Evolutionary conservation across 2,113 vertebrate species (phyloP).

Genomic region (Paramisgurnus dabryanus): DNA sequence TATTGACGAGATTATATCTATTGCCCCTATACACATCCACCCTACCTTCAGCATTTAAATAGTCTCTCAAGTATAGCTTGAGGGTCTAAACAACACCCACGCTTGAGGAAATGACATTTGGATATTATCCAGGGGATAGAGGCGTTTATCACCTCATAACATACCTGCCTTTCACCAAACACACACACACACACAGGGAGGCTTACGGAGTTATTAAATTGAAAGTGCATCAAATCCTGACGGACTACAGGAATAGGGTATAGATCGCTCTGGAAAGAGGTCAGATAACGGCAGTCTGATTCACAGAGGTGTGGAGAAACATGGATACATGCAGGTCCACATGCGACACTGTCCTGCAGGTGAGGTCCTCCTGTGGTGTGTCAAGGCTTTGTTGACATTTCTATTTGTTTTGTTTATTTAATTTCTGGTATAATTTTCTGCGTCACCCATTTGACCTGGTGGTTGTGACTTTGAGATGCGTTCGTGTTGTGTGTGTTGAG

Average conservation of each 20-base stretch:
- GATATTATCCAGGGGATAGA: background rate
- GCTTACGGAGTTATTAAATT: conserved; percentile 34
- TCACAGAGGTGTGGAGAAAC: background rate
- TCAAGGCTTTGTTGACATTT: background rate
- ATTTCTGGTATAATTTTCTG: background rate
- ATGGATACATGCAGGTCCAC: conserved; percentile 6
- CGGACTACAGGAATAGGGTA: background rate
- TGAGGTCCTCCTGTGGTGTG: background rate
- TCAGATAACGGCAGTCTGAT: background rate
- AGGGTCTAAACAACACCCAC: background rate
- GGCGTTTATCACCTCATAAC: conserved; percentile 15
- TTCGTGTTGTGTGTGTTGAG: background rate
- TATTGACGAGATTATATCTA: conserved; percentile 7
- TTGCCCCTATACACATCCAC: background rate
- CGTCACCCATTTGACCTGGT: background rate
- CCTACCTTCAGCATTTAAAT: background rate
- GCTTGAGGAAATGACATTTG: background rate
- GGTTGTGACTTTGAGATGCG: background rate
- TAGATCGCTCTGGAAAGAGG: background rate
- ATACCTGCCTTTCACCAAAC: background rate
- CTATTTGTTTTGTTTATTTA: background rate
- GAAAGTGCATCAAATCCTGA: conserved; percentile 2
- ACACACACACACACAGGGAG: conserved; percentile 21
- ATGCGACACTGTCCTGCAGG: background rate
- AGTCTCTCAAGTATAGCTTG: background rate